These are phyloP conservation scores for Mythimna impura DNA, from an alignment of 2,888 invertebrate genomes.

Conservation along the genomic window DNA sequence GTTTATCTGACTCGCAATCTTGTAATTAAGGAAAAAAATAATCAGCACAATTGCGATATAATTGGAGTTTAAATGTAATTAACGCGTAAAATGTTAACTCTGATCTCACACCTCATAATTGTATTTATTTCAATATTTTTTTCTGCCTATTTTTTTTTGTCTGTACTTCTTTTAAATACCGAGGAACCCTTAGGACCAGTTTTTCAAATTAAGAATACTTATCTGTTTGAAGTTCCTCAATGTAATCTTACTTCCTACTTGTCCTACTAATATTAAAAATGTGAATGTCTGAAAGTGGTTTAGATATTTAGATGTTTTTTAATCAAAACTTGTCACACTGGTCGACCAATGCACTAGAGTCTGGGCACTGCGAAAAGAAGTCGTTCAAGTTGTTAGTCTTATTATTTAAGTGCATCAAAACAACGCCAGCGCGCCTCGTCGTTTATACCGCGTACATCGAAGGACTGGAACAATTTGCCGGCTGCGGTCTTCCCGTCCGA, in stretches of 20 bases:
- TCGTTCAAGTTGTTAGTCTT: not conserved
- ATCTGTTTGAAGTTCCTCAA: not conserved
- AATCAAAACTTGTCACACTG: not conserved
- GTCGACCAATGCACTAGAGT: not conserved
- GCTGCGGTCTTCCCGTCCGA: no score
- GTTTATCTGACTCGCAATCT: slow-evolving; percentile 43
- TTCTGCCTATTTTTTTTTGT: not conserved
- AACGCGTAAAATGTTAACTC: slow-evolving; percentile 15
- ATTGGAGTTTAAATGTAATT: slow-evolving; percentile 23
- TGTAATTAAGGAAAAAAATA: slow-evolving; percentile 7
- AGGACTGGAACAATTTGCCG: no score
- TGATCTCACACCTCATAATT: slow-evolving; percentile 36
- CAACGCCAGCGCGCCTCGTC: no score
- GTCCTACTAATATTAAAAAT: not conserved
- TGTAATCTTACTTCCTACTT: not conserved
- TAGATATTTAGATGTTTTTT: not conserved
- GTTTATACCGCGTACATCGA: no score
- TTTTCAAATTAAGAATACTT: not conserved
- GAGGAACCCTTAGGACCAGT: not conserved
- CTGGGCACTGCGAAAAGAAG: not conserved
- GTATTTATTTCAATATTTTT: slow-evolving; percentile 22
- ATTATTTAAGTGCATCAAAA: not conserved
- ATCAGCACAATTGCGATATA: slow-evolving; percentile 19
- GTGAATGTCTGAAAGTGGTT: not conserved
- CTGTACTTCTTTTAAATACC: not conserved